These are phyloP conservation scores for Saguinus midas DNA, from an alignment of 2,113 vertebrate species.

Conservation along the genomic window DNA sequence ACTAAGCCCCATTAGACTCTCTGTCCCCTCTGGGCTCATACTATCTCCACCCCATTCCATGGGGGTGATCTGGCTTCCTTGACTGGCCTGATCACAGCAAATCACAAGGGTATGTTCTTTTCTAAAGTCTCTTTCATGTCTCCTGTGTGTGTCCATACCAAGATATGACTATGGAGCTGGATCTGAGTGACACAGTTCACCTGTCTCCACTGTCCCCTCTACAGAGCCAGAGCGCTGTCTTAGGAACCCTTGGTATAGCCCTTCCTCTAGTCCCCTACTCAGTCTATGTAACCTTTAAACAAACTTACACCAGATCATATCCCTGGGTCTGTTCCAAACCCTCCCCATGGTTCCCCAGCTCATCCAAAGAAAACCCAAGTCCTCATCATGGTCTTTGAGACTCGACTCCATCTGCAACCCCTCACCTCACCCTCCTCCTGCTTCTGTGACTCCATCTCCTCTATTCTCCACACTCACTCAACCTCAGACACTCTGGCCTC, in stretches of 20 bases:
- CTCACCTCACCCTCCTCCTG: background rate
- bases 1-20: background rate
- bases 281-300: background rate
- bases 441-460: background rate
- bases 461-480: background rate
- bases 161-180: background rate
- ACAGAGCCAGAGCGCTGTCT: background rate
- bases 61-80: background rate
- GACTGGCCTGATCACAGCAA: background rate
- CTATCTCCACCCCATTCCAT: background rate
- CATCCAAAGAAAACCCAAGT: background rate
- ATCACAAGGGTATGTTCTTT: background rate
- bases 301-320: background rate
- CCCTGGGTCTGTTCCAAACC: background rate
- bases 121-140: background rate
- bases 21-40: background rate
- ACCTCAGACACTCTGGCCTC: background rate
- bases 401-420: background rate
- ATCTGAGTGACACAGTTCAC: background rate
- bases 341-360: background rate
- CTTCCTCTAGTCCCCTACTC: background rate
- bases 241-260: background rate
- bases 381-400: background rate
- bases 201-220: background rate
- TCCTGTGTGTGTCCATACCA: background rate